Evolutionary conservation across 2,888 invertebrate species (phyloP), one percentile per base, ranked within the genome.

Genomic region (Eilema depressum): DNA sequence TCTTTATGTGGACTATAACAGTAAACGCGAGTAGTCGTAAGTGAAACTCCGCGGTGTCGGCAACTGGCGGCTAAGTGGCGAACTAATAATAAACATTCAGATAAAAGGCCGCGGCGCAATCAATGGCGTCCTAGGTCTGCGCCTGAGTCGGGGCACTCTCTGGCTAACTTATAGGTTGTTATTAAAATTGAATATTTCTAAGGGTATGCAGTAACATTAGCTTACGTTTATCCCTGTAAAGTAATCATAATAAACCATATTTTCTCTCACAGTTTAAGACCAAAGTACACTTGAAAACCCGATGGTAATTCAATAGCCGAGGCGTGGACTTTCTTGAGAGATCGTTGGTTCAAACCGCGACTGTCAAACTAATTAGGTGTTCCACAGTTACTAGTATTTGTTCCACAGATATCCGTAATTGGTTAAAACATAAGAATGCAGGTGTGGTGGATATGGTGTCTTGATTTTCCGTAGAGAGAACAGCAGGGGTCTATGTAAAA

Each of bases 61-160:
- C 57, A 70, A 74, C 56, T 53, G 65, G 61, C 47, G 66, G 74
- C 69, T 70, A 77, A 77, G 80, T 77, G 75, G 78, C 74, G 70
- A 75, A 75, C 75, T 74, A 78, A 78, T 79, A 73, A 75, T 80
- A 81, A 84, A 81, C 73, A 77, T 77, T 72, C 37, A 77, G 77
- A 85, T 83, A 83, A 80, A 75, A 79, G 71, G 80, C 66, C 74
- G 73, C 67, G 79, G 68, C 73, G 86, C 88, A 89, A 86, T 90
- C 88, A 89, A 85, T 83, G 76, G 57, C 14, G 68, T 37, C 66
- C 33, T 59, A 28, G 56, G 33, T 62, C 28, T n/a, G 66, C 70
- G 69, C 11, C 47, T 65, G 70, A 59, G 60, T 30, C 26, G 10
- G 17, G 7, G 8, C 64, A 57, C 65, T 61, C 41, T 20, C 53